Conservation (phyloP, 2,888 invertebrate genomes). For the Orthonevra nobilis region DNA sequence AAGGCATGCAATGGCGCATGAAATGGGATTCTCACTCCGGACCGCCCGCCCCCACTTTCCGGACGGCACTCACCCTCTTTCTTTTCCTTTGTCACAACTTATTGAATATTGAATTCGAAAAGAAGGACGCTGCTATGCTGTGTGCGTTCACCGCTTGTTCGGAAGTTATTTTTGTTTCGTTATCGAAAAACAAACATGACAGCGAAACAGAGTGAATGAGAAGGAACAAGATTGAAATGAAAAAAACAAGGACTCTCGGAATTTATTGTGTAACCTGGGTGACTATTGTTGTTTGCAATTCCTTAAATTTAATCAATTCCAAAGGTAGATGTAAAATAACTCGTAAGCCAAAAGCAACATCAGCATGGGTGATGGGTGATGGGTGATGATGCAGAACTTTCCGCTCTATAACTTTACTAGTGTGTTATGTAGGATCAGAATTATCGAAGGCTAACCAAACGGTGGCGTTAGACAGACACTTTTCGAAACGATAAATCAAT, state of each 20-base stretch:
- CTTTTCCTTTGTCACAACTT: conserved; percentile 40
- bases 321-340: background rate
- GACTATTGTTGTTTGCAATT: conserved; percentile 9
- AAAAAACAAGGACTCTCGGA: conserved; percentile 29
- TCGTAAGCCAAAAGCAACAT: background rate
- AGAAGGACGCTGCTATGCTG: background rate
- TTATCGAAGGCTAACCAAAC: conserved; percentile 48
- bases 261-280: conserved; percentile 21
- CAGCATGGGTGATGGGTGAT: background rate
- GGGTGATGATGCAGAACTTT: background rate
- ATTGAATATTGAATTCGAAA: conserved; percentile 42
- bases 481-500: conserved; percentile 41
- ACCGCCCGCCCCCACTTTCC: no score
- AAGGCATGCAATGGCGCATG: conserved; percentile 47
- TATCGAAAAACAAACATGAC: conserved; percentile 27
- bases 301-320: conserved; percentile 43
- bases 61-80: conserved; percentile 18
- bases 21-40: conserved; percentile 30
- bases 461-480: conserved; percentile 39
- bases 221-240: conserved; percentile 25
- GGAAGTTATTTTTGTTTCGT: conserved; percentile 2
- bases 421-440: conserved; percentile 23
- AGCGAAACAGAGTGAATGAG: background rate
- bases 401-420: background rate
- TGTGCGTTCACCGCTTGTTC: conserved; percentile 5